phyloP scores from a whole-genome alignment of 2,113 vertebrate species.

The Chaetorhynchus papuensis region DNA sequence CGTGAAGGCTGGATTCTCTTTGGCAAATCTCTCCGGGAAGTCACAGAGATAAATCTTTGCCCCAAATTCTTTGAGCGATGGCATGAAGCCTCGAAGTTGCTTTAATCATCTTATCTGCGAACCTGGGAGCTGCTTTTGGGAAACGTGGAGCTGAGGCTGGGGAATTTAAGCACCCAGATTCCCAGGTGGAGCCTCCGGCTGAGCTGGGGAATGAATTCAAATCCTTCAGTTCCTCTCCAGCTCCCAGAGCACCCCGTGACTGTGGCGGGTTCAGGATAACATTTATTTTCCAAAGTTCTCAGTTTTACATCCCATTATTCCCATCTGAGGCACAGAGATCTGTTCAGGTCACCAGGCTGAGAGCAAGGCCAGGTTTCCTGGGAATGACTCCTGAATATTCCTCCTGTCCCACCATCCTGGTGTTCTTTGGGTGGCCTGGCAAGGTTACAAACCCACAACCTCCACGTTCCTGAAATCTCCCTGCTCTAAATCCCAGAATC shows the following conservation, averaged over 20 bases:
- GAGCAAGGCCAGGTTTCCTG: neutral
- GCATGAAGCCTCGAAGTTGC: neutral
- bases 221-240: neutral
- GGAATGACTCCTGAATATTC: neutral
- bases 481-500: neutral
- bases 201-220: neutral
- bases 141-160: neutral
- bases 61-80: slow-evolving; percentile 15
- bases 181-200: neutral
- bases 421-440: neutral
- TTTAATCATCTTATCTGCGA: slow-evolving; percentile 30
- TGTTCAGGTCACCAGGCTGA: neutral
- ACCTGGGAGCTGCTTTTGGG: neutral
- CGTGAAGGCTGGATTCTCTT: slow-evolving; percentile 4
- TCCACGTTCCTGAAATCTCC: neutral
- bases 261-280: neutral
- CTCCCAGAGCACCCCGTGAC: neutral
- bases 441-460: neutral
- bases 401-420: neutral
- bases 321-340: neutral
- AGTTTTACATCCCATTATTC: neutral
- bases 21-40: slow-evolving; percentile 14
- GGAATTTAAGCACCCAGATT: neutral
- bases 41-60: neutral
- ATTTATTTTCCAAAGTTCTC: neutral